Base-by-base conservation (phyloP, 2,113 vertebrate genomes). In the Archocentrus centrarchus region DNA sequence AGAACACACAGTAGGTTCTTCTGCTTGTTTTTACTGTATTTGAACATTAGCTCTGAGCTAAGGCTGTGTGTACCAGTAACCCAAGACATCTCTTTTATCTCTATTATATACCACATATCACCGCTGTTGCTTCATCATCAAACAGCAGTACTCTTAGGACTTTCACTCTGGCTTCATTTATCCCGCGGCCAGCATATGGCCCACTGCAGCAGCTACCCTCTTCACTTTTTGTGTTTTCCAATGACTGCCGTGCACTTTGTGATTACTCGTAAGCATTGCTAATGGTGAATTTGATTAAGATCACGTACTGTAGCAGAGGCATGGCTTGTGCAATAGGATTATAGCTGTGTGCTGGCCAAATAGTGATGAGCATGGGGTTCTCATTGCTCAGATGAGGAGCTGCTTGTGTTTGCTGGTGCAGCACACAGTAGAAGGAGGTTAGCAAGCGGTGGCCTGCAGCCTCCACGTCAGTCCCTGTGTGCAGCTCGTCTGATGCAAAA, bases 271-370 rank as follows among this genome's bases (percentile, higher is more conserved):
- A 79, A 64, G 76, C 76, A 30, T 57, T 53, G 41, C 81, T 92
- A 88, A 85, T 82, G 5, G n/a, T 82, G 59, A 81, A 87, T 81
- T 77, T 80, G 75, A 89, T 89, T 87, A 89, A 59, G 78, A 39
- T 11, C n/a, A 20, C 5, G 18, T 27, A 27, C 27, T 27, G 27
- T 55, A 55, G 18, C 17, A 75, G 75, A 86, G 3, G 32, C 60
- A 55, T 47, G 53, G 60, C 32, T 75, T 78, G 79, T 59, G 60
- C 86, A 77, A 79, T 79, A 30, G 83, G 66, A 75, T 87, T 85
- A 81, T 64, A 55, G 75, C 44, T 66, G 81, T 62, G 80, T 41
- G 39, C 30, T 24, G 58, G 79, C 58, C 81, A 64, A 63, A 68
- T 41, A 82, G 76, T 60, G 83, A 89, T 88, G 86, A 66, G 86